These are phyloP conservation scores for Yasuhikotakia modesta DNA, from an alignment of 2,797 vertebrate species.

Conservation along the genomic window DNA sequence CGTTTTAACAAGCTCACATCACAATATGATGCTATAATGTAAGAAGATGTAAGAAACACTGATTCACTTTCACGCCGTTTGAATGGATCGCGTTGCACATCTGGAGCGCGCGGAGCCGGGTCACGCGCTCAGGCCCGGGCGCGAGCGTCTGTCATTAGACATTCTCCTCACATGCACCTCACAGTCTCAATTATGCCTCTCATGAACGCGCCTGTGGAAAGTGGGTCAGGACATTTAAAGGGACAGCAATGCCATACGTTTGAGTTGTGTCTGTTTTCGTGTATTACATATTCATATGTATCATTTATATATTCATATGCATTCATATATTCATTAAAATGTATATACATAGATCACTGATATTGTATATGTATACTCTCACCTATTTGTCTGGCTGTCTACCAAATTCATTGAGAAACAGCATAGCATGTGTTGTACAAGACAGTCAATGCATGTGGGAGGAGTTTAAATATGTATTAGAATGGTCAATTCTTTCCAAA, in stretches of 20 bases:
- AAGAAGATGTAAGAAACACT: constrained; percentile 8
- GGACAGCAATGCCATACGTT: background rate
- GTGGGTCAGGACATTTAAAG: constrained; percentile 82
- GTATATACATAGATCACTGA: no score
- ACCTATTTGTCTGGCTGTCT: no score
- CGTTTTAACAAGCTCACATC: no score
- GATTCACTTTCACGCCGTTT: constrained; percentile 34
- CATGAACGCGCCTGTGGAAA: constrained; percentile 71
- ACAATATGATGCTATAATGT: no score
- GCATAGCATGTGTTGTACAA: no score
- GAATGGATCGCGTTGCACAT: constrained; percentile 33
- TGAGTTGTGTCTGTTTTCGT: no score
- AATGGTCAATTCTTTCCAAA: background rate
- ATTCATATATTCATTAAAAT: no score
- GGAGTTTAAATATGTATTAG: no score
- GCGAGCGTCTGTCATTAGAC: constrained; percentile 62
- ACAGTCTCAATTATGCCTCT: constrained; percentile 76
- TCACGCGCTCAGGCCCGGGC: background rate
- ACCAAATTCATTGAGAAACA: background rate
- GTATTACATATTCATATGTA: no score
- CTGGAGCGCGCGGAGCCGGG: constrained; percentile 4
- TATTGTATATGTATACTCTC: no score
- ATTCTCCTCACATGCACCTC: constrained; percentile 79
- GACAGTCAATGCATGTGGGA: no score
- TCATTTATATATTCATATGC: no score